Evolutionary conservation across 2,797 vertebrate genomes (phyloP).

Genomic region (Sebastiscus albofasciatus): DNA sequence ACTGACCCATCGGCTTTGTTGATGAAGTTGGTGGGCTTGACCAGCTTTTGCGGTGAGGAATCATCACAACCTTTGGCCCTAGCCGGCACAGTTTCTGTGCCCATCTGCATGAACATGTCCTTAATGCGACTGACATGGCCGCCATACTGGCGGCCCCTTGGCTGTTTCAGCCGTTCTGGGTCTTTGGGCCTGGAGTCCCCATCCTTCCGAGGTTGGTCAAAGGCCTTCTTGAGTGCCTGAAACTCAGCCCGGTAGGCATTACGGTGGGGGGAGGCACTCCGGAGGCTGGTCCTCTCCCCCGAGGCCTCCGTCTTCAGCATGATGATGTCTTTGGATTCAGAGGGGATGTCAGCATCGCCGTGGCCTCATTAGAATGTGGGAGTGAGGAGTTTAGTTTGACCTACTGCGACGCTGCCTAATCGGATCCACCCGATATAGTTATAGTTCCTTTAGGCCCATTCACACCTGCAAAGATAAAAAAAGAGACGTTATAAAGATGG

Average conservation of each 20-base stretch:
- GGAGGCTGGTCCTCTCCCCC: conserved; percentile 93
- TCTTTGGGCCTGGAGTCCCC: conserved; percentile 88
- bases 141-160: conserved; percentile 94
- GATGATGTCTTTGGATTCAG: conserved; percentile 84
- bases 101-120: conserved; percentile 99
- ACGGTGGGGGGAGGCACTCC: conserved; percentile 98
- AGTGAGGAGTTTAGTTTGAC: conserved; percentile 47
- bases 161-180: conserved; percentile 88
- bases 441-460: conserved; percentile 47
- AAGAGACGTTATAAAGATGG: conserved; percentile 26
- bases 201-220: conserved; percentile 93
- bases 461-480: conserved; percentile 62
- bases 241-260: conserved; percentile 98
- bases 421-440: conserved; percentile 35
- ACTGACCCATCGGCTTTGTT: conserved; percentile 91
- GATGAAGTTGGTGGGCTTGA: conserved; percentile 91
- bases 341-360: conserved; percentile 86
- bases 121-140: conserved; percentile 98
- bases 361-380: conserved; percentile 70
- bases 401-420: conserved; percentile 43
- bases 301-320: conserved; percentile 99
- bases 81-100: conserved; percentile 82
- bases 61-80: conserved; percentile 81
- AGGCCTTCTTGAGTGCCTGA: conserved; percentile 96
- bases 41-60: conserved; percentile 88